These are phyloP conservation scores for Aspidiotus destructor DNA, from an alignment of 2,888 invertebrate genomes.

Conservation along the genomic window DNA sequence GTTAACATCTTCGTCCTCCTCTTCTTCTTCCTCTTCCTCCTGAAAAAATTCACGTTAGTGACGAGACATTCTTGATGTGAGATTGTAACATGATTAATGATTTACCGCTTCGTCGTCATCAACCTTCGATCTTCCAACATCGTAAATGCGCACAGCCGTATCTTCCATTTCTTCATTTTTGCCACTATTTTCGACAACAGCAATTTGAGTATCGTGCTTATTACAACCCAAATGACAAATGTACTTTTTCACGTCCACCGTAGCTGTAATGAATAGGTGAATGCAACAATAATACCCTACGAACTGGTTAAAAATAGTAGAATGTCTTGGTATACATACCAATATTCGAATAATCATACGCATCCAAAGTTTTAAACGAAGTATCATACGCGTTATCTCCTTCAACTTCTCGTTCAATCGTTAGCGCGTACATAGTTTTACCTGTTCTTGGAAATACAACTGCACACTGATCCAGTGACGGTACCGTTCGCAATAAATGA, in stretches of 20 bases:
- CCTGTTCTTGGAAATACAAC: constrained; percentile 80
- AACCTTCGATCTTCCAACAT: constrained; percentile 77
- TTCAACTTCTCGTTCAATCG: constrained; percentile 61
- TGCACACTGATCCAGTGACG: constrained; percentile 81
- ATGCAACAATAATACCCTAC: not conserved
- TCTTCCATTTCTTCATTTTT: constrained; percentile 76
- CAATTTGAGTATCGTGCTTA: constrained; percentile 73
- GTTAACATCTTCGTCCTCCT: constrained; percentile 51
- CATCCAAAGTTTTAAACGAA: constrained; percentile 89
- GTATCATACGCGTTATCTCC: constrained; percentile 67
- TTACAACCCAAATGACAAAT: constrained; percentile 80
- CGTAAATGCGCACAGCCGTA: constrained; percentile 81
- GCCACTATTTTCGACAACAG: constrained; percentile 81
- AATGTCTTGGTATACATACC: constrained; percentile 46
- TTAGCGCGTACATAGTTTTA: constrained; percentile 78
- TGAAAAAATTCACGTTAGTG: constrained; percentile 37
- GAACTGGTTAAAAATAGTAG: not conserved
- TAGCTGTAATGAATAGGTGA: constrained; percentile 51
- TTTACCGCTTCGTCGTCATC: constrained; percentile 78
- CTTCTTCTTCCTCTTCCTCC: constrained; percentile 51
- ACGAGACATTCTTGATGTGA: constrained; percentile 14
- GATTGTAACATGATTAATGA: constrained; percentile 22
- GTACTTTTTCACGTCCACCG: constrained; percentile 82
- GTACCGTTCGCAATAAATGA: constrained; percentile 85
- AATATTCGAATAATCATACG: constrained; percentile 87